phyloP scores from a whole-genome alignment of 2,113 vertebrate genomes.

The Struthio camelus region DNA sequence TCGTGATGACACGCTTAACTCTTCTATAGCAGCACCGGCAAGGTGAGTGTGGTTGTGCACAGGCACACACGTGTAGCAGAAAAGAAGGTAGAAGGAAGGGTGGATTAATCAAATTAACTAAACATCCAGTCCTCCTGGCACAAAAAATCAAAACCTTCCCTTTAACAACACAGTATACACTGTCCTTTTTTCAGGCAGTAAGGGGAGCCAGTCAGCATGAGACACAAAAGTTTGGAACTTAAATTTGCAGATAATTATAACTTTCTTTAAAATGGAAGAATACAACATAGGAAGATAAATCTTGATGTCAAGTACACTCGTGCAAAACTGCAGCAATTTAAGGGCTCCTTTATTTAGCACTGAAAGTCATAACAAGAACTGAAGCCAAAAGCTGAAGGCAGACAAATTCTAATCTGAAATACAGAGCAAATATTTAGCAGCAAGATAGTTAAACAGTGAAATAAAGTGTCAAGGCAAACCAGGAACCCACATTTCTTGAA shows the following conservation, averaged over 20 bases:
- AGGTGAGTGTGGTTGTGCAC: rapidly evolving
- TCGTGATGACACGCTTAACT: background rate
- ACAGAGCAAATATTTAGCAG: background rate
- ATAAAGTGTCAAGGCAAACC: background rate
- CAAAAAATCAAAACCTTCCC: background rate
- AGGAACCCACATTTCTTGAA: background rate
- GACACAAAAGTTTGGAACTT: background rate
- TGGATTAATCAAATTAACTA: background rate
- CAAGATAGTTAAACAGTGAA: background rate
- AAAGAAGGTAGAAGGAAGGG: background rate
- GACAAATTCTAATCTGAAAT: background rate
- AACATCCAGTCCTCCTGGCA: background rate
- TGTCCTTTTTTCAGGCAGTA: background rate
- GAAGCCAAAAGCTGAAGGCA: background rate
- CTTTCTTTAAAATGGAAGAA: background rate
- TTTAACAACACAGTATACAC: background rate
- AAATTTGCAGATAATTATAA: background rate
- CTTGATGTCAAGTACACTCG: background rate
- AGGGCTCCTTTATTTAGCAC: background rate
- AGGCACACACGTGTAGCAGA: background rate
- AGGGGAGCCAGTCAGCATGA: background rate
- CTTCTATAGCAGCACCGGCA: background rate
- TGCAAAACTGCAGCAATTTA: background rate
- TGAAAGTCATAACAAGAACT: background rate
- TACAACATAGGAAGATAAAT: background rate